phyloP scores from a whole-genome alignment of 2,113 vertebrate species.

The Pangasianodon hypophthalmus region DNA sequence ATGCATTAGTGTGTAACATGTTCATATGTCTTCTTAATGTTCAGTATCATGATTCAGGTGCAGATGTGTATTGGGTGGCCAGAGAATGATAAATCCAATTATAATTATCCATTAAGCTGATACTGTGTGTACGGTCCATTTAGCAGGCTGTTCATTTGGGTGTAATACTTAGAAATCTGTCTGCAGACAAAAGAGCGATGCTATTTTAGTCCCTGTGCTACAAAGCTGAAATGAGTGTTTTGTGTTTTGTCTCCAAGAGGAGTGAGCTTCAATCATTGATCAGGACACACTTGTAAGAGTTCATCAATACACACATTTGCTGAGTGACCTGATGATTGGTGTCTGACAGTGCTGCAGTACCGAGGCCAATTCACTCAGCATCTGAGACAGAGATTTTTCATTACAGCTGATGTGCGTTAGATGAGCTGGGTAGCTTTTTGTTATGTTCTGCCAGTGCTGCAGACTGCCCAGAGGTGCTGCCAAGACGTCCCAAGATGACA shows the following conservation, averaged over 20 bases:
- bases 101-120: neutral
- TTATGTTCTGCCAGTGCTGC: neutral
- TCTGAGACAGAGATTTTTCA: slow-evolving; percentile 37
- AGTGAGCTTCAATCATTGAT: slow-evolving; percentile 26
- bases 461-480: neutral
- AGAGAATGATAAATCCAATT: slow-evolving; percentile 15
- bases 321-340: slow-evolving; percentile 40
- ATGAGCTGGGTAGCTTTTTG: neutral
- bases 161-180: slow-evolving; percentile 6
- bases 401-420: slow-evolving; percentile 30
- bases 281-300: slow-evolving; percentile 18
- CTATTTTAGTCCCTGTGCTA: neutral
- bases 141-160: slow-evolving; percentile 15
- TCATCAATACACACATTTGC: slow-evolving; percentile 43
- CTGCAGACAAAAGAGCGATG: neutral
- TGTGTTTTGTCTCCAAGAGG: slow-evolving; percentile 8
- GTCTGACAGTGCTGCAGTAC: neutral
- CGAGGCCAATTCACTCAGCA: slow-evolving; percentile 20
- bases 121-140: neutral
- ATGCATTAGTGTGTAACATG: neutral
- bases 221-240: neutral
- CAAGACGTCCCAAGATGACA: neutral
- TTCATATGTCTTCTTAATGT: neutral
- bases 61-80: neutral
- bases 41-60: neutral